Base-by-base conservation (phyloP, 2,888 invertebrate genomes). In the Zaprionus bogoriensis region DNA sequence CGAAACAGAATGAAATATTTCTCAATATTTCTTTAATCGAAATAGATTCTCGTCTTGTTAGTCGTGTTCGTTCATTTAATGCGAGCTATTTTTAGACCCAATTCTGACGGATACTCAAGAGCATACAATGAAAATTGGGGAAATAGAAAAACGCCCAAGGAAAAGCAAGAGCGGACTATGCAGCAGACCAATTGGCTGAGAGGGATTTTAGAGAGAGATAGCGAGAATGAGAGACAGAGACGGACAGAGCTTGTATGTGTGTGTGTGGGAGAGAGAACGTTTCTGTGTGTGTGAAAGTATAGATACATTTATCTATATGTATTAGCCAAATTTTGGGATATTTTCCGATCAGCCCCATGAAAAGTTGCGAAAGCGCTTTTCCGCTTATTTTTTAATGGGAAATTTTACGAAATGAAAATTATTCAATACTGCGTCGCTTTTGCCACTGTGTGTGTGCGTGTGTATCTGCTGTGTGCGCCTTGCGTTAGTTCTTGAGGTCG, bases 401-500 rank as follows among this genome's bases (percentile, higher is more conserved):
- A 85, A 80, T 87, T 84, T 70, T 67, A 54, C 64, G 58, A 73
- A 71, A 64, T 57, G 52, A 45, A 76, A 72, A 71, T 81, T 75
- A 57, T 84, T 81, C 60, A 69, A 72, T 71, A 55, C 63, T 62
- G 74, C 77, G 67, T 69, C 64, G 48, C 30, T 41, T 28, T 51
- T 55, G 41, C 36, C 41, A 47, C 50, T 61, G 10, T 58, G 44
- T 47, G 57, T 51, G 38, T 58, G 41, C 19, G 14, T 62, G 20
- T 51, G 23, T 53, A 46, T 53, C 42, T 60, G 50, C 47, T 58
- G 65, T 58, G 63, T 42, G 57, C 20, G 63, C 67, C 68, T 75
- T 74, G 79, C 77, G 67, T 75, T 71, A 71, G 66, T 71, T 80
- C 77, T 81, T 83, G 79, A 73, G 87, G 87, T 88, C 89, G 89